Conservation (phyloP, 2,113 vertebrate genomes). For the Shinisaurus crocodilurus region DNA sequence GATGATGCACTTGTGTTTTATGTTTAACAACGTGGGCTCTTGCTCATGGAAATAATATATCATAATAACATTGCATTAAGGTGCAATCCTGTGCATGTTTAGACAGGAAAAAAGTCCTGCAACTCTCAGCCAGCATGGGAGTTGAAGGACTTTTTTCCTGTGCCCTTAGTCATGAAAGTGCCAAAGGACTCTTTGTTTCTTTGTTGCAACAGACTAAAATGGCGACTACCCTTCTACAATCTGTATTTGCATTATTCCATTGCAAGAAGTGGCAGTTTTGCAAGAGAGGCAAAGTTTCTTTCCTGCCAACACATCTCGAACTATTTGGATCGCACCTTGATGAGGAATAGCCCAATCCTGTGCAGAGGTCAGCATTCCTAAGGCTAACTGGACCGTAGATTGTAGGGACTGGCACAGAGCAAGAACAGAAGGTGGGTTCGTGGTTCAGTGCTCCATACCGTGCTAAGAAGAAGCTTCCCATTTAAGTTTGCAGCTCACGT, state of each 20-base stretch:
- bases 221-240: background rate
- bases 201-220: background rate
- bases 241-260: fast-evolving
- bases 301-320: background rate
- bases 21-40: background rate
- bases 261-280: too few relatives aligned
- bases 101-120: too few relatives aligned
- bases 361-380: background rate
- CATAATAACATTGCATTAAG: background rate
- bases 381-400: background rate
- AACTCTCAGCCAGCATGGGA: too few relatives aligned
- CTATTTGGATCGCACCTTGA: background rate
- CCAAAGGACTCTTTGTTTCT: background rate
- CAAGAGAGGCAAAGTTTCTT: background rate
- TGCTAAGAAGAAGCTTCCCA: conserved; percentile 9
- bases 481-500: background rate
- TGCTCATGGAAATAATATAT: background rate
- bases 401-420: too few relatives aligned
- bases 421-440: background rate
- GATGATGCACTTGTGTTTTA: background rate
- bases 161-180: too few relatives aligned
- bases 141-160: too few relatives aligned
- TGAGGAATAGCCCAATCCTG: background rate
- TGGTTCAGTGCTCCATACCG: fast-evolving
- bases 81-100: too few relatives aligned